Evolutionary conservation across 2,888 invertebrate species (phyloP), one percentile per base, ranked within the genome.

Genomic region (Halocaridina rubra): DNA sequence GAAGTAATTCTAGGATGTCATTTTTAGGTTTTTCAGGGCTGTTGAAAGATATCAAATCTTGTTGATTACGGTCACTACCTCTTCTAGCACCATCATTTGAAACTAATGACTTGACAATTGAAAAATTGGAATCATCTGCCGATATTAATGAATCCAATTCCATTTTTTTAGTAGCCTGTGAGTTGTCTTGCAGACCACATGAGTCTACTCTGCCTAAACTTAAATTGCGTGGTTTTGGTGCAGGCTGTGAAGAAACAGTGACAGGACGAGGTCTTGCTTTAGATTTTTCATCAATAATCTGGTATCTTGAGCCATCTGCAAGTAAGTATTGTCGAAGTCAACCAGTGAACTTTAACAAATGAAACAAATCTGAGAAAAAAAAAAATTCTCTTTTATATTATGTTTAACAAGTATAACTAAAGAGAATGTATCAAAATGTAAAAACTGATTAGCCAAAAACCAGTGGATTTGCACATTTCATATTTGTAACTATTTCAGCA

Each of bases 11-110:
- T 27, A 87, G 71, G n/a, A 85, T 82, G 29, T 87, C 85, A 80
- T 80, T 85, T 64, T 87, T 87, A 46, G 85, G 85, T 77, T 87
- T 87, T 57, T 87, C 87, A 32, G 87, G 87, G 39, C 87, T 87
- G 30, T 80, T 53, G 57, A 87, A 87, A 13, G 82, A 85, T 72
- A 87, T 87, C 27, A 87, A 64, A 30, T 82, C 82, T 46, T 85
- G 72, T 61, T 85, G 69, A 46, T 30, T 53, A 29, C 59, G 22
- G n/a, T 39, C 61, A 46, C 30, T 53, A 19, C 33, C 27, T 10
- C 29, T 64, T 39, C 27, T 67, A 24, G 24, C 69, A 22, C 13
- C 39, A 53, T n/a, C n/a, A 7, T 33, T 53, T 2, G n/a, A 10
- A 75, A 19, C 57, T 10, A 59, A 75, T 5, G 61, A 13, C 57